phyloP scores from a whole-genome alignment of 2,888 invertebrate genomes.

The Caradrina clavipalpis region DNA sequence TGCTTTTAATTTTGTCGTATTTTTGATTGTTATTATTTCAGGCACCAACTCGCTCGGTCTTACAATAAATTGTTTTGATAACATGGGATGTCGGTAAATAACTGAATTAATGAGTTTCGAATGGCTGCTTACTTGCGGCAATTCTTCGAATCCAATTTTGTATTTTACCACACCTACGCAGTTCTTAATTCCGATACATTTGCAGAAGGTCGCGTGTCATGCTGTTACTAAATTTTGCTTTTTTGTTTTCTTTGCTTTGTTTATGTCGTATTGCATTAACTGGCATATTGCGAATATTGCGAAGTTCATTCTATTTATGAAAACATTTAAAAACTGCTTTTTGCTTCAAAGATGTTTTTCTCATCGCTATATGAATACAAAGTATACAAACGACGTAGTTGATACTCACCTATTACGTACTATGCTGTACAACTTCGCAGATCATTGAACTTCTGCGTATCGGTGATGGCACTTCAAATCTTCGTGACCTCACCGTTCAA shows the following conservation, averaged over 20 bases:
- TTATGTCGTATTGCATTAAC: slow-evolving; percentile 20
- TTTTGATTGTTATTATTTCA: slow-evolving; percentile 53
- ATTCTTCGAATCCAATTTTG: slow-evolving; percentile 86
- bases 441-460: slow-evolving; percentile 72
- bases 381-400: slow-evolving; percentile 38
- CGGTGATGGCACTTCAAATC: slow-evolving; percentile 74
- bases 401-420: slow-evolving; percentile 31
- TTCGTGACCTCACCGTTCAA: slow-evolving; percentile 68
- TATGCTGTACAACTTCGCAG: slow-evolving; percentile 64
- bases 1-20: slow-evolving; percentile 27
- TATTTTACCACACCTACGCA: slow-evolving; percentile 85
- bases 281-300: not conserved
- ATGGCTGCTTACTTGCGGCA: slow-evolving; percentile 78
- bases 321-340: slow-evolving; percentile 18
- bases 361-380: slow-evolving; percentile 27
- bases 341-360: slow-evolving; percentile 19
- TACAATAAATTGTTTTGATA: slow-evolving; percentile 63
- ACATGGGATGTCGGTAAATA: slow-evolving; percentile 70
- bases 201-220: slow-evolving; percentile 77
- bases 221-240: slow-evolving; percentile 47
- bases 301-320: slow-evolving; percentile 1
- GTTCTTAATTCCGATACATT: slow-evolving; percentile 77
- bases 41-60: slow-evolving; percentile 36
- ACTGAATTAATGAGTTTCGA: slow-evolving; percentile 79
- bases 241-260: slow-evolving; percentile 42